phyloP scores from a whole-genome alignment of 2,888 invertebrate species.

The Ceraclea dissimilis region DNA sequence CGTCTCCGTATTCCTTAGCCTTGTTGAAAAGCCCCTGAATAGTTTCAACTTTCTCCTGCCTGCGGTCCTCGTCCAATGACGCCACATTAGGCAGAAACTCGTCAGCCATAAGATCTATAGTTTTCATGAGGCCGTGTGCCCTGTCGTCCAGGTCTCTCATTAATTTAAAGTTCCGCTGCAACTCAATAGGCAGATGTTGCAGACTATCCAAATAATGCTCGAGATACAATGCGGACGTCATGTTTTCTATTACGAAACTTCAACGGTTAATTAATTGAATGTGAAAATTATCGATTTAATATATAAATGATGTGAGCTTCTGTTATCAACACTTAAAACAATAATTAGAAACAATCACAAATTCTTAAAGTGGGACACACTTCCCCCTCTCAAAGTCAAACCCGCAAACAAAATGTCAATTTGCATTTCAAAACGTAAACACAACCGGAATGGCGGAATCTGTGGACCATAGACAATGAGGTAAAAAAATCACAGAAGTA shows the following conservation, averaged over 20 bases:
- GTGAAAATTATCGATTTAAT: not conserved
- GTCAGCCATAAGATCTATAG: slow-evolving; percentile 81
- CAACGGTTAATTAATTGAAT: not conserved
- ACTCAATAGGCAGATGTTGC: slow-evolving; percentile 89
- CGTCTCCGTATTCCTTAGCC: slow-evolving; percentile 93
- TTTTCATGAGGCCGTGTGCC: slow-evolving; percentile 84
- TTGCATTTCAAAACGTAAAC: not conserved
- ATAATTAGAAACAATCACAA: not conserved
- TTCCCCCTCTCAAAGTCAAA: not conserved
- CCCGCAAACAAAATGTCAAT: not conserved
- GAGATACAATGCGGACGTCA: slow-evolving; percentile 91
- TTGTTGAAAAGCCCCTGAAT: slow-evolving; percentile 80
- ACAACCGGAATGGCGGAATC: not conserved
- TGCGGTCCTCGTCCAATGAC: slow-evolving; percentile 65
- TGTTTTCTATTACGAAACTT: slow-evolving; percentile 36
- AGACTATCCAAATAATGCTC: slow-evolving; percentile 95
- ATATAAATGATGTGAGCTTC: not conserved
- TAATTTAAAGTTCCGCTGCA: slow-evolving; percentile 90
- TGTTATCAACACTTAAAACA: not conserved
- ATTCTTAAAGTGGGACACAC: not conserved
- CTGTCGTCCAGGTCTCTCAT: slow-evolving; percentile 93
- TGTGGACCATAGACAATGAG: not conserved
- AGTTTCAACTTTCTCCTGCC: slow-evolving; percentile 73
- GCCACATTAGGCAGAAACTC: slow-evolving; percentile 70
- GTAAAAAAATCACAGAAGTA: too few species aligned